Base-by-base conservation (phyloP, 92 coral and sea anemone genomes). In the Zoanthus sociatus region DNA sequence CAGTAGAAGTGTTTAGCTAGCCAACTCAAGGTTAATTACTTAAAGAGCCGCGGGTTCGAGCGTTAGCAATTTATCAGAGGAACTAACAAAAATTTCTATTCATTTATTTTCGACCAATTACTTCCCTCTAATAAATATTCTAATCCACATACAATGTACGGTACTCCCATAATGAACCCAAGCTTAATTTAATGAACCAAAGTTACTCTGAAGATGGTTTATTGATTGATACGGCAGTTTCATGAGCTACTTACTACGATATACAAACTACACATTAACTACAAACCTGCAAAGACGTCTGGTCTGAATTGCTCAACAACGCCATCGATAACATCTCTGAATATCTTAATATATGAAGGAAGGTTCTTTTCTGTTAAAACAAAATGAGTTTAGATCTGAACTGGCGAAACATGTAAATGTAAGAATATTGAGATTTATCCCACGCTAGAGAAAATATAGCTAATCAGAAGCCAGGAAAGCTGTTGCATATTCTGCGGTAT, bases 311-410 rank as follows among this genome's bases (percentile, higher is more conserved):
- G 21, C 44, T 79, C 74, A 44, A 26, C 20, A 11, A 79, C 16
- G 45, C 84, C 73, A 44, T 63, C 72, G 9, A 79, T 7, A 3
- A 64, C 46, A 16, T 79, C 84, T 69, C 16, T 44, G 17, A 42
- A 5, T 79, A 79, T 20, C 73, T 79, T 79, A 5, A 26, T 10
- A 68, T 79, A 79, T 4, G 58, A 64, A 37, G 47, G 30, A 3
- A 54, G 84, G n/a, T 45, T 44, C 63, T 13, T 55, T 60, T 56
- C 92, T 89, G 50, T 56, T 82, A 46, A 58, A 54, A 56, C 50
- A 20, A 31, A 9, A 33, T 2, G 26, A 16, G 55, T 11, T 11
- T 37, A 37, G 2, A 37, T 37, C 42, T 37, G 42, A 37, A 37
- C 42, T 37, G 42, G 3, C 42, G 42, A 37, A 37, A 37, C 42